Evolutionary conservation across 2,113 vertebrate genomes (phyloP).

Genomic region (Gobio gobio): DNA sequence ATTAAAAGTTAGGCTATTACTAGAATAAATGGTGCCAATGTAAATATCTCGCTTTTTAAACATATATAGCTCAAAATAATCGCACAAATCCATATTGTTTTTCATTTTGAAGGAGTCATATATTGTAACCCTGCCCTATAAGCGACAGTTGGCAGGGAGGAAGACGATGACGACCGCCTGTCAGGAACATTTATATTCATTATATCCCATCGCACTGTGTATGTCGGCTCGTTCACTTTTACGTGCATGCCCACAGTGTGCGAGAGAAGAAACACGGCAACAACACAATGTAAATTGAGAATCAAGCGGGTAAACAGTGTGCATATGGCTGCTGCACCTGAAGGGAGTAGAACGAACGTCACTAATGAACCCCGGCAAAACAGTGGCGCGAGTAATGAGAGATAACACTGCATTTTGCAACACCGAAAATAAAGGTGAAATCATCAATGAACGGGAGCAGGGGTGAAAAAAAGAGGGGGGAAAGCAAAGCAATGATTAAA

Average conservation of each 20-base stretch:
- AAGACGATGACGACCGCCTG: slow-evolving; percentile 46
- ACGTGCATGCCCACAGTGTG: slow-evolving; percentile 54
- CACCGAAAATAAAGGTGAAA: slow-evolving; percentile 97
- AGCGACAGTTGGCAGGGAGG: slow-evolving; percentile 45
- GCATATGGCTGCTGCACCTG: slow-evolving; percentile 86
- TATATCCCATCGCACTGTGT: background rate
- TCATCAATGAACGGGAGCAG: slow-evolving; percentile 81
- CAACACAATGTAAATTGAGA: slow-evolving; percentile 85
- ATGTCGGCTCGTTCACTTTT: background rate
- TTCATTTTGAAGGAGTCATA: background rate
- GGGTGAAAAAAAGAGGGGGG: slow-evolving; percentile 85
- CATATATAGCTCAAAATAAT: background rate
- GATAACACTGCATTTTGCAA: slow-evolving; percentile 93
- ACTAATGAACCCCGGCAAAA: slow-evolving; percentile 92
- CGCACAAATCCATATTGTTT: background rate
- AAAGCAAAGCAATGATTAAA: slow-evolving; percentile 99
- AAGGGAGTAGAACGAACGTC: slow-evolving; percentile 79
- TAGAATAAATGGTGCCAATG: background rate
- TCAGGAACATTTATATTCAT: slow-evolving; percentile 58
- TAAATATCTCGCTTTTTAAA: background rate
- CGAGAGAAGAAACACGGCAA: slow-evolving; percentile 62
- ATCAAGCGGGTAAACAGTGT: slow-evolving; percentile 91
- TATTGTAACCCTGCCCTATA: slow-evolving; percentile 30
- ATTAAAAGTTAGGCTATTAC: background rate
- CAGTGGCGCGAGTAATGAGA: slow-evolving; percentile 92